Conservation (phyloP, 2,888 invertebrate genomes). For the Schizotus pectinicornis region DNA sequence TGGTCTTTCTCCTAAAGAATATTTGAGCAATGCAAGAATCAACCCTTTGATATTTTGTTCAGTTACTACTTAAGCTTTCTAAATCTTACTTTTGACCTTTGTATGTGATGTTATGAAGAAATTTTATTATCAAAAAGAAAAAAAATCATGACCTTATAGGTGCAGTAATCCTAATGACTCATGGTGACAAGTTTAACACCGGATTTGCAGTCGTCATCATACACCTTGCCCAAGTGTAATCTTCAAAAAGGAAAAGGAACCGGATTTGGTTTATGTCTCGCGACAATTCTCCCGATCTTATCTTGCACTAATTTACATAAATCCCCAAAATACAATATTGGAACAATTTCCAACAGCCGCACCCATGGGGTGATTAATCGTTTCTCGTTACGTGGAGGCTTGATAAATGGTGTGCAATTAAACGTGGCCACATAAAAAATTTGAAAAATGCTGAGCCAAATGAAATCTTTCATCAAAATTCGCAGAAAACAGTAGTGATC, state of each 20-base stretch:
- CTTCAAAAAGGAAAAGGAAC: conserved; percentile 22
- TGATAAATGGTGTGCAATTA: conserved; percentile 3
- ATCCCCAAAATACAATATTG: conserved; percentile 3
- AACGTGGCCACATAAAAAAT: conserved; percentile 5
- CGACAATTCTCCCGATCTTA: conserved; percentile 2
- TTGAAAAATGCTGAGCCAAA: neutral
- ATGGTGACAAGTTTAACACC: neutral
- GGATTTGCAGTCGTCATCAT: conserved; percentile 5
- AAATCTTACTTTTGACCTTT: too few relatives aligned
- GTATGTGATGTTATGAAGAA: too few relatives aligned
- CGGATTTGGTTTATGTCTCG: conserved; percentile 20
- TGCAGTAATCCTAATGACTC: too few relatives aligned
- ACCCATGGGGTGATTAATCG: conserved; percentile 9
- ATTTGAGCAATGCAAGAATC: too few relatives aligned
- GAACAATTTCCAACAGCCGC: conserved; percentile 4
- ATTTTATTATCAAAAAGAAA: too few relatives aligned
- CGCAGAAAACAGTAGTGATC: neutral
- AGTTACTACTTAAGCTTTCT: too few relatives aligned
- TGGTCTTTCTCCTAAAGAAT: too few relatives aligned
- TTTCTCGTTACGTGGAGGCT: conserved; percentile 1
- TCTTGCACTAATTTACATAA: neutral
- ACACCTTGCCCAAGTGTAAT: conserved; percentile 3
- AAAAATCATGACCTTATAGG: too few relatives aligned
- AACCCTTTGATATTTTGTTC: too few relatives aligned
- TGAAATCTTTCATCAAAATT: neutral